Percentiles rank a stretch among this genome's conserved stretches.
phyloP scores from a whole-genome alignment of 1,140 invertebrate species.

The Drosophila mojavensis region DNA sequence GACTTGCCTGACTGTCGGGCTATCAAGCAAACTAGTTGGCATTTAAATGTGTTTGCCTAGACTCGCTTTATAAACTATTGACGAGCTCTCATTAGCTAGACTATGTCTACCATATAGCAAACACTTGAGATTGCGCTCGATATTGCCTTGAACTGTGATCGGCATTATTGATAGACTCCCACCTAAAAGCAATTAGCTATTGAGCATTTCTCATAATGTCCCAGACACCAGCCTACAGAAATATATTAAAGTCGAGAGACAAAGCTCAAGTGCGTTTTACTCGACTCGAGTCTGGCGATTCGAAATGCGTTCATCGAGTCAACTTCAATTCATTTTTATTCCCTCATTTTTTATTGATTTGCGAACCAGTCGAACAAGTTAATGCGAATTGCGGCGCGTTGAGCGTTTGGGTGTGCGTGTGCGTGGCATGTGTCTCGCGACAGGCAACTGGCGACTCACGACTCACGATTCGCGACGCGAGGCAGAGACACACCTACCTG shows the following conservation, averaged over 20 bases:
- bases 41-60: not conserved
- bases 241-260: constrained; percentile 4
- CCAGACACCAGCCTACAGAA: not conserved
- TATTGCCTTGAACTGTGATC: not conserved
- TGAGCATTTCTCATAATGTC: not conserved
- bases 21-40: not conserved
- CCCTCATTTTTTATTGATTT: constrained; percentile 16
- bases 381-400: constrained; percentile 11
- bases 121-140: not conserved
- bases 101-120: not conserved
- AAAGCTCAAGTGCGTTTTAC: constrained; percentile 62
- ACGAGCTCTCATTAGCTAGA: not conserved
- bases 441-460: constrained; percentile 1
- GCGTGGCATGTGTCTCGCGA: constrained; percentile 48
- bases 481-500: constrained; percentile 61
- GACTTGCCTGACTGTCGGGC: not conserved
- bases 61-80: not conserved
- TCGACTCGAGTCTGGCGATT: constrained; percentile 38
- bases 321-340: constrained; percentile 15
- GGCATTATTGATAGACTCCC: constrained; percentile 9
- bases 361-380: constrained; percentile 66
- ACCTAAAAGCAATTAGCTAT: not conserved
- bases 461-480: constrained; percentile 9
- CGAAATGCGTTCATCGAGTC: constrained; percentile 63
- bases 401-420: constrained; percentile 33